Evolutionary conservation across 2,888 invertebrate species (phyloP), one percentile per base, ranked within the genome.

Genomic region (Bellardia pandia): DNA sequence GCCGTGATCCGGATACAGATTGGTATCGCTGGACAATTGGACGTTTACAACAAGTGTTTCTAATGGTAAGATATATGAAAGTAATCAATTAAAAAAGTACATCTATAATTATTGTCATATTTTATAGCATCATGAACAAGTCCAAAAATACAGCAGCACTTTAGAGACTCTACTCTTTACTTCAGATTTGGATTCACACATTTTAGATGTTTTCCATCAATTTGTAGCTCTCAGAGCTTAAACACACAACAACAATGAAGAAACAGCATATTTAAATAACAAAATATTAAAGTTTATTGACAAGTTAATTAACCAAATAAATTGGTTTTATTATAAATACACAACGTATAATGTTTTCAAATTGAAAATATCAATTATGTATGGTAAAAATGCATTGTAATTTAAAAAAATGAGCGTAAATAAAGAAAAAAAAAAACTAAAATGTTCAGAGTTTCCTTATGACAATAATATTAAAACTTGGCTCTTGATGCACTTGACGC

Each of bases 21-120:
- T 99, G 99, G 98, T 99, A 98, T 94, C 96, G 96, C 91, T 98
- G 98, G 97, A 98, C 99, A 6, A 96, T 98, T 89, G 99, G 99
- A 79, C 95, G 99, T 88, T 95, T 99, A 88, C 97, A 98, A 89
- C 98, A 99, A 95, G 98, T 99, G 42, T 99, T 99, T 94, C 95
- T 99, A 78, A 95, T 96, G 94, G 99, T 99, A 94, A 95, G 13
- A 23, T n/a, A n/a, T 51, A 51, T 51, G 1, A 51, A 51, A 51
- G 0, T n/a, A 45, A 13, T 3, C 11, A 45, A 45, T 13, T 14
- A 51, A 51, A 14, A 13, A 4, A 5, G 4, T 0, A 51, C 0
- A 51, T n/a, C 4, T n/a, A n/a, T 11, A 48, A 40, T 95, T 94
- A 79, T 42, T 86, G 33, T 3, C 45, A 11, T 45, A 51, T 64